Evolutionary conservation across 2,888 invertebrate species (phyloP).

Genomic region (Tipula unca): DNA sequence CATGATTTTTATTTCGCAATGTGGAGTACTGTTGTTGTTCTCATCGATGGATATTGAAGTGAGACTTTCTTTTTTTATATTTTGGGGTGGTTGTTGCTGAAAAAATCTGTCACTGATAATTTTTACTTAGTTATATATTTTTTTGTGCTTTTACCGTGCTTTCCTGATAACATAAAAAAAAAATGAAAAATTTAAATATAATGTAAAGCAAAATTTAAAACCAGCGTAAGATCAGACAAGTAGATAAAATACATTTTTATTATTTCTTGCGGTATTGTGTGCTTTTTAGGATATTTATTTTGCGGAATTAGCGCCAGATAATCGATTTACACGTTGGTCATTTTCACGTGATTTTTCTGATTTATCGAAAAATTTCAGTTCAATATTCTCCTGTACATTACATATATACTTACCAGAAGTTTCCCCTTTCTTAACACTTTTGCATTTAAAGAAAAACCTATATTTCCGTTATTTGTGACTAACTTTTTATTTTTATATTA

Average conservation of each 20-base stretch:
- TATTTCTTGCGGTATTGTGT: background rate
- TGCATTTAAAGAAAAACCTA: no score
- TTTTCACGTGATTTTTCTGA: no score
- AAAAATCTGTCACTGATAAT: background rate
- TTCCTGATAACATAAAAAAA: background rate
- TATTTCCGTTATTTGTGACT: no score
- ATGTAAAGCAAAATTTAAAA: background rate
- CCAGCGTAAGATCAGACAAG: background rate
- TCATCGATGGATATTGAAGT: background rate
- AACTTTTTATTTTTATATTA: no score
- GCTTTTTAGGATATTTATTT: no score
- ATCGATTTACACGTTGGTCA: no score
- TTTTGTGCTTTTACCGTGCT: background rate
- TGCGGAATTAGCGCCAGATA: no score
- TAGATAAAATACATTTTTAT: background rate
- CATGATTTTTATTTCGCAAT: background rate
- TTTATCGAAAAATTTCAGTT: no score
- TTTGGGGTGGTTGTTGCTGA: background rate
- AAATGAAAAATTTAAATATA: background rate
- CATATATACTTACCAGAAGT: no score
- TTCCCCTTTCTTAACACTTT: no score
- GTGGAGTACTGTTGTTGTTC: background rate
- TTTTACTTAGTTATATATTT: background rate
- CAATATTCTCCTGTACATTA: no score
- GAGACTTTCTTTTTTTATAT: background rate